Evolutionary conservation across 2,797 vertebrate species (phyloP).

Genomic region (Amblyraja radiata): DNA sequence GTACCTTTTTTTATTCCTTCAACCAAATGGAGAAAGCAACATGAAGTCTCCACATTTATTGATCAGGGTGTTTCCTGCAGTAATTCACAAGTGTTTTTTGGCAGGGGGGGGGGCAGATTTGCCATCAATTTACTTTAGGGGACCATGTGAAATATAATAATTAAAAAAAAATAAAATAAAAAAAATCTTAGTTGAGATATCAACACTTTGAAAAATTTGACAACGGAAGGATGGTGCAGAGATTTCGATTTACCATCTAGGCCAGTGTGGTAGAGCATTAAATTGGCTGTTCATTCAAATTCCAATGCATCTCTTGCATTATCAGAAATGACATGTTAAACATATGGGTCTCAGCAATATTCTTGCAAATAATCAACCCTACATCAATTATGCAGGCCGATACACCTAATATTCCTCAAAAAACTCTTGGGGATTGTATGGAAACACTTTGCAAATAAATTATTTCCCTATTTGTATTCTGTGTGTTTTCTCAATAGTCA

Average conservation of each 20-base stretch:
- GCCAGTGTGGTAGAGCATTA: neutral
- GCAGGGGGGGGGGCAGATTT: too few relatives aligned
- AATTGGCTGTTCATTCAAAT: neutral
- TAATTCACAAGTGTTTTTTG: too few relatives aligned
- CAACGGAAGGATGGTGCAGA: neutral
- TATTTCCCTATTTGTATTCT: neutral
- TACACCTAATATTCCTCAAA: neutral
- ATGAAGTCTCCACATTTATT: neutral
- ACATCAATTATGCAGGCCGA: neutral
- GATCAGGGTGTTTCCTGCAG: neutral
- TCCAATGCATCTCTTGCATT: neutral
- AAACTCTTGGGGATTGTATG: neutral
- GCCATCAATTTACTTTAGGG: too few relatives aligned
- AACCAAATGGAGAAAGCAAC: neutral
- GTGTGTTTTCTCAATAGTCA: neutral
- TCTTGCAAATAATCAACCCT: neutral
- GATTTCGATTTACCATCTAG: neutral
- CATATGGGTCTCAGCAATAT: neutral
- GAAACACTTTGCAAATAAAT: neutral
- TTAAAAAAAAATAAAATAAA: too few relatives aligned
- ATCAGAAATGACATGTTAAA: too few relatives aligned
- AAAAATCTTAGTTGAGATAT: neutral
- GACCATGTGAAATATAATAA: too few relatives aligned
- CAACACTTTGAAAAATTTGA: neutral
- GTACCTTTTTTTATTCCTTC: neutral